Percentiles rank a stretch among this genome's conserved stretches.
Conservation (phyloP, 1,140 invertebrate genomes). For the Stegodyphus dumicola region DNA sequence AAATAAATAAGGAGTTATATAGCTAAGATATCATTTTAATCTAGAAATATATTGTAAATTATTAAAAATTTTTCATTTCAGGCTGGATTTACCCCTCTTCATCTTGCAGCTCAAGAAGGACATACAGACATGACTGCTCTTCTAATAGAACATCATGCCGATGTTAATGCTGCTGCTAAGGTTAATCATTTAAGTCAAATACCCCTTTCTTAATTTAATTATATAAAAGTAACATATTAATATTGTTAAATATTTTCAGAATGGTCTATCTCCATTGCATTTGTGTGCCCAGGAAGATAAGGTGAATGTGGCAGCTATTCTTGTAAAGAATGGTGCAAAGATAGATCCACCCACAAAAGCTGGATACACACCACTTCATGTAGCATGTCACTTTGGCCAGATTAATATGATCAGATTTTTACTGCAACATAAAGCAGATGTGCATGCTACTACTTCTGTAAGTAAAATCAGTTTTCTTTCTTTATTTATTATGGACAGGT, state of each 20-base stretch:
- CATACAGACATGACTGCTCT: conserved; percentile 96
- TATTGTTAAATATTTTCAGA: conserved; percentile 71
- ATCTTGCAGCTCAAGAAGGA: conserved; percentile 96
- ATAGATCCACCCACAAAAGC: conserved; percentile 91
- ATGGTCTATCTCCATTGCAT: conserved; percentile 90
- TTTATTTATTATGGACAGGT: too few relatives aligned
- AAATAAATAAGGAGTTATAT: too few relatives aligned
- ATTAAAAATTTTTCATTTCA: conserved; percentile 14
- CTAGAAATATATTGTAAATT: too few relatives aligned
- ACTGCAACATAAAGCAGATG: conserved; percentile 79
- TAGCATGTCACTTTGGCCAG: conserved; percentile 99
- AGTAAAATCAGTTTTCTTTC: background rate
- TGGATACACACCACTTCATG: conserved; percentile 98
- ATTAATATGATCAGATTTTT: conserved; percentile 96
- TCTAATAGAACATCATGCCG: conserved; percentile 90
- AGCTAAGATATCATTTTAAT: too few relatives aligned
- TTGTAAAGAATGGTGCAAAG: conserved; percentile 89
- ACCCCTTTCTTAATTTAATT: background rate
- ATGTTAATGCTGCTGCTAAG: conserved; percentile 89
- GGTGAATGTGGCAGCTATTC: conserved; percentile 90
- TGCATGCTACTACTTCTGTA: conserved; percentile 74
- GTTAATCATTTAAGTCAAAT: conserved; percentile 68
- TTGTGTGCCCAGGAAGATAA: conserved; percentile 90
- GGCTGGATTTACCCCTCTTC: conserved; percentile 91
- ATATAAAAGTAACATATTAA: background rate